Base-by-base conservation (phyloP, 2,797 vertebrate species). In the Phylloscopus collybita region DNA sequence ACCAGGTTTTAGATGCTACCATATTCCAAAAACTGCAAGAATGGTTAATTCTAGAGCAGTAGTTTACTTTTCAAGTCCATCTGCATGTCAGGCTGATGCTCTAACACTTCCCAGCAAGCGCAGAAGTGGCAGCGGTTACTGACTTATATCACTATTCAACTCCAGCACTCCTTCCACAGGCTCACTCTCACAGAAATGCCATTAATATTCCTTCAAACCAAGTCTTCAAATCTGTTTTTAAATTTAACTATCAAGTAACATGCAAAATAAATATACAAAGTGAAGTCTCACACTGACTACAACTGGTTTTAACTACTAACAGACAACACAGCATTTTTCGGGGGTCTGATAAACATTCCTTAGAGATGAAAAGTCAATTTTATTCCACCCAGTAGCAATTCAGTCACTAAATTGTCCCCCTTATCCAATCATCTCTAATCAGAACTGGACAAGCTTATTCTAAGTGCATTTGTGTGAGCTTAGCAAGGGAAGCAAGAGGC, bases 401-500 rank as follows among this genome's bases (percentile, higher is more conserved):
- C n/a, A 67, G 18, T 15, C 60, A n/a, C n/a, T n/a, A n/a, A 34
- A 30, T 1, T 75, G 29, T 26, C 22, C 69, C 81, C 85, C 17
- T 47, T 32, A 40, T 32, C 65, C 81, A 42, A 51, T 27, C 62
- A 74, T 6, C 45, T 8, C 13, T 42, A 47, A 69, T 8, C 10
- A 66, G 12, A 73, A 78, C 13, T 86, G 56, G 47, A 30, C 70
- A 79, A 76, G 44, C 42, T 91, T 83, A 85, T 73, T 57, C 42
- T 73, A 65, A 88, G 27, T 11, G 85, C 20, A 22, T 45, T 44
- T 84, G 45, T 82, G 80, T 36, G 90, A 91, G 72, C 71, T 70
- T 80, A 95, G 59, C 44, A 57, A 88, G 88, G 90, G 30, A 92
- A 82, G 80, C 32, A 87, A 53, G 57, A 91, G 84, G 56, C 94